Base-by-base conservation (phyloP, 53 echinoderm and acorn worm genomes). In the Paelopatides confundens region DNA sequence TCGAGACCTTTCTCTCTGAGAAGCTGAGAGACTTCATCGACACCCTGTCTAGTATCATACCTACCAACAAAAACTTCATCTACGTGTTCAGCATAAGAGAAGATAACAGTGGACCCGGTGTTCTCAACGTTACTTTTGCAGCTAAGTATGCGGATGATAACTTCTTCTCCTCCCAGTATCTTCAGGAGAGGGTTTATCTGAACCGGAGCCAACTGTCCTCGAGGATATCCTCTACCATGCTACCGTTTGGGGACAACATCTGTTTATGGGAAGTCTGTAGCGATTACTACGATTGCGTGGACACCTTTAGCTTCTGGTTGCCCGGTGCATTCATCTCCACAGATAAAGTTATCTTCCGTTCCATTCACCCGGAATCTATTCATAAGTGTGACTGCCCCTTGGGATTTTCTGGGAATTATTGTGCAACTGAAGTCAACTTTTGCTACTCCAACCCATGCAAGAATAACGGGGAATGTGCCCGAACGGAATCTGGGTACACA, bases 301-400 rank as follows among this genome's bases (percentile, higher is more conserved):
- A 95, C 9, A 92, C 93, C n/a, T 90, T 98, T 17, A 88, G 90
- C 17, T 98, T 98, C 89, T 92, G 94, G 90, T 90, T 89, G 46
- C 89, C 95, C 0, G 93, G 95, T 3, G 94, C 91, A 28, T 98
- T 98, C 82, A 95, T 98, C 36, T 88, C 94, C n/a, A 93, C 95
- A 3, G 88, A 94, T 49, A 87, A 91, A 15, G 95, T 98, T 43
- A 95, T 98, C 91, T 98, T 98, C 77, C 93, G 98, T n/a, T 92
- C 98, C 71, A 95, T 98, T 29, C 95, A 98, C 43, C 98, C 98
- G 11, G 98, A 92, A 88, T 91, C 88, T 2, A 88, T 92, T 65
- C 94, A 98, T 91, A 95, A 91, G 63, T 98, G 98, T n/a, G 98
- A 95, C 70, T 98, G 98, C 86, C 98, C 98, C 0, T 89, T 92